These are phyloP conservation scores for Chrysocyon brachyurus DNA, from an alignment of 2,797 vertebrate species.

Conservation along the genomic window DNA sequence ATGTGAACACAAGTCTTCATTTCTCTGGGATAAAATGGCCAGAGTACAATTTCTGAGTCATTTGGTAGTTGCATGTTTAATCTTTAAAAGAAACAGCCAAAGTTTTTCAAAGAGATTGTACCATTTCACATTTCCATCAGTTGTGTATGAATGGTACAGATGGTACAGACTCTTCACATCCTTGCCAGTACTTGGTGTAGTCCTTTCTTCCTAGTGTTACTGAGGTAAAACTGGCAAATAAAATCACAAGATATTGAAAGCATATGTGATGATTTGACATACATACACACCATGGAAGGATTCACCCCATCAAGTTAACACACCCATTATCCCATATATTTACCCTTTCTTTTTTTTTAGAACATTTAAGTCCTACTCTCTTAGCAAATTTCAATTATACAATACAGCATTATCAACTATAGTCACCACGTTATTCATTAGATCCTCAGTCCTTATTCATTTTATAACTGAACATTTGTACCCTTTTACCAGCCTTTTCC, in stretches of 20 bases:
- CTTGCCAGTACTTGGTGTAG: background rate
- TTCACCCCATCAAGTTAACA: background rate
- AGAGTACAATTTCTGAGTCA: background rate
- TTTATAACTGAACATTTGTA: background rate
- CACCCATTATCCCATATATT: background rate
- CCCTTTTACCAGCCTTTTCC: background rate
- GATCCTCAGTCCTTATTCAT: background rate
- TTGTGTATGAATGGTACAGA: background rate
- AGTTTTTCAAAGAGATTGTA: slow-evolving; percentile 31
- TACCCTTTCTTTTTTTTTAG: background rate
- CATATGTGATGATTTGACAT: background rate
- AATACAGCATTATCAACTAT: background rate
- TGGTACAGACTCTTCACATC: background rate
- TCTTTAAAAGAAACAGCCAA: slow-evolving; percentile 25
- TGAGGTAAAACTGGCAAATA: background rate
- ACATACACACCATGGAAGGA: background rate
- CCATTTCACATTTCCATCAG: slow-evolving; percentile 20
- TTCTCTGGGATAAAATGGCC: slow-evolving; percentile 21
- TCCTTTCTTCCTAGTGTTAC: background rate
- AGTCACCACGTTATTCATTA: background rate
- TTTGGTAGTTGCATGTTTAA: slow-evolving; percentile 24
- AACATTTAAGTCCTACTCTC: background rate
- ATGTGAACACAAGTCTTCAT: background rate
- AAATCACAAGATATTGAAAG: background rate
- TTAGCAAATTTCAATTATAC: background rate